A percentile compares a stretch with the other conserved stretches of the same genome.
These are phyloP conservation scores for Phalacrocorax aristotelis DNA, from an alignment of 2,113 vertebrate species.

Conservation along the genomic window DNA sequence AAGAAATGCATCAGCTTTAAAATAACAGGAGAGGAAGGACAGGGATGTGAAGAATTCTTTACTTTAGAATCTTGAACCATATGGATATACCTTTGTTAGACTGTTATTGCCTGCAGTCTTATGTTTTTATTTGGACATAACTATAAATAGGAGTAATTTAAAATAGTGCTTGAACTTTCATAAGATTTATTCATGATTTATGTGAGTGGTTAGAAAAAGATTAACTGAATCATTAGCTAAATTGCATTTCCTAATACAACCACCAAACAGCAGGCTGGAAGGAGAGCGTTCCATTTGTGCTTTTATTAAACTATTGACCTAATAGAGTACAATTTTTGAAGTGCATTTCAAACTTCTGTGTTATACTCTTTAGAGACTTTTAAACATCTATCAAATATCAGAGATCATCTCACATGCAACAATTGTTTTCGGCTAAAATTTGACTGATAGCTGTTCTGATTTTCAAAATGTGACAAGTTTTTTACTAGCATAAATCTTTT, in stretches of 20 bases:
- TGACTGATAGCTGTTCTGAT: background rate
- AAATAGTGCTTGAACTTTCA: background rate
- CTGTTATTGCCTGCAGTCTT: background rate
- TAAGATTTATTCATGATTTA: constrained; percentile 7
- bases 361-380: background rate
- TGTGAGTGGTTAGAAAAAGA: background rate
- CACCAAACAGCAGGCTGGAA: background rate
- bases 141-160: background rate
- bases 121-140: background rate
- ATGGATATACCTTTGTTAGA: background rate
- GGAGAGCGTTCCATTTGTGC: background rate
- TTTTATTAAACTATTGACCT: background rate
- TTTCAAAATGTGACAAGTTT: background rate
- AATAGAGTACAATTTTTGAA: background rate
- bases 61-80: background rate
- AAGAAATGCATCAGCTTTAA: background rate
- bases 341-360: background rate
- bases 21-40: background rate
- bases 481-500: background rate
- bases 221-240: constrained; percentile 7
- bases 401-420: background rate
- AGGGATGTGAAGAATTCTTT: background rate
- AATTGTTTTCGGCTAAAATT: background rate
- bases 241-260: background rate
- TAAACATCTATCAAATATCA: background rate